A percentile compares a stretch with the other conserved stretches of the same genome.
These are phyloP conservation scores for Aleiodes leptofemur DNA, from an alignment of 2,888 invertebrate genomes.

Conservation along the genomic window DNA sequence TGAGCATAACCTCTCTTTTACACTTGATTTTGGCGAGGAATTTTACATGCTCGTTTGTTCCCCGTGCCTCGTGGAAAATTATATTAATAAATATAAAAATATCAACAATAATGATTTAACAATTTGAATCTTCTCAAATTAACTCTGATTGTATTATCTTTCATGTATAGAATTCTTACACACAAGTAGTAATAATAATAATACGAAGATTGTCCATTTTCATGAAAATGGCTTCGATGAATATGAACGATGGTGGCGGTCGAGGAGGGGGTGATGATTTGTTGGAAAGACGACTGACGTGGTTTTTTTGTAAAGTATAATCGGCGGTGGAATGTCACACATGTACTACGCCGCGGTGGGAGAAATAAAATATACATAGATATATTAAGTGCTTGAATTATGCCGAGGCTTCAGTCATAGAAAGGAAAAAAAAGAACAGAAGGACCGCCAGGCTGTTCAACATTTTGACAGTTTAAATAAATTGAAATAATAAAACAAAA, in stretches of 20 bases:
- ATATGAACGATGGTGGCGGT: conserved; percentile 6
- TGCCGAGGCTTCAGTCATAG: conserved; percentile 20
- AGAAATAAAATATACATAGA: conserved; percentile 56
- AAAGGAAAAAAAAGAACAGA: background rate
- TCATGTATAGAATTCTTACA: too few species aligned
- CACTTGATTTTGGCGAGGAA: too few species aligned
- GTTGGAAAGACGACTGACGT: conserved; percentile 65
- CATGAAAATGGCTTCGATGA: conserved; percentile 16
- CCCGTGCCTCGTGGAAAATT: too few species aligned
- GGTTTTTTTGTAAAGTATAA: conserved; percentile 53
- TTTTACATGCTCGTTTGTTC: too few species aligned
- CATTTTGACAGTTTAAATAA: conserved; percentile 9
- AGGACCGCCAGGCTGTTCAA: background rate
- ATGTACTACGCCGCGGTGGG: conserved; percentile 46
- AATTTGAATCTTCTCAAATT: too few species aligned
- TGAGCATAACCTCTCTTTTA: too few species aligned
- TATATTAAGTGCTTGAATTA: conserved; percentile 37
- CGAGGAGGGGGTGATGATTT: conserved; percentile 24
- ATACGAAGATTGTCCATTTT: background rate
- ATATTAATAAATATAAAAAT: too few species aligned
- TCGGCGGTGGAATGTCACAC: conserved; percentile 63
- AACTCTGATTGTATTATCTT: too few species aligned
- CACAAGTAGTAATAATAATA: background rate
- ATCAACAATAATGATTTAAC: too few species aligned
- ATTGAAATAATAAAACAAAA: conserved; percentile 31